Evolutionary conservation across 1,140 invertebrate genomes (phyloP).

Genomic region (Holotrichia oblita): DNA sequence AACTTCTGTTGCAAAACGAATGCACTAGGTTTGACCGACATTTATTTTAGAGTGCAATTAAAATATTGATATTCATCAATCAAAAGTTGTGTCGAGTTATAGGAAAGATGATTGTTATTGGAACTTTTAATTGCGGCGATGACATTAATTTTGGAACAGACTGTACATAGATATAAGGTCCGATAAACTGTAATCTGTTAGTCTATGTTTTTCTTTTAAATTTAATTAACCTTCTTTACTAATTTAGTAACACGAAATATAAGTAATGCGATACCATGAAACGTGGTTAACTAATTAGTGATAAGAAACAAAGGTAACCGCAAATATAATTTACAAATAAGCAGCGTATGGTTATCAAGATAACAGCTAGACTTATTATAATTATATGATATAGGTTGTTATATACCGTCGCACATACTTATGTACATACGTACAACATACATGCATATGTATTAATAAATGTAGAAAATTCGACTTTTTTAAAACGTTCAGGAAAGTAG

Average conservation of each 20-base stretch:
- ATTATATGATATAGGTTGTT: constrained; percentile 16
- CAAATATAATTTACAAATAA: constrained; percentile 10
- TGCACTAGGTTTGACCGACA: too few relatives aligned
- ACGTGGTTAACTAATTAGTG: constrained; percentile 29
- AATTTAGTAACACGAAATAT: neutral
- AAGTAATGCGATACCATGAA: constrained; percentile 15
- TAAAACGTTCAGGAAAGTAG: too few relatives aligned
- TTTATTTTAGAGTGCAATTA: too few relatives aligned
- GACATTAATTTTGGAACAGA: too few relatives aligned
- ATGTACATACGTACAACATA: too few relatives aligned
- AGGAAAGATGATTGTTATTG: too few relatives aligned
- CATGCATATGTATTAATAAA: neutral
- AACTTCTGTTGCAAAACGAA: too few relatives aligned
- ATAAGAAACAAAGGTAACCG: constrained; percentile 32
- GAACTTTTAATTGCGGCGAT: too few relatives aligned
- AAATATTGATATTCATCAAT: too few relatives aligned
- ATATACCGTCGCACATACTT: neutral
- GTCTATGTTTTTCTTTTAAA: neutral
- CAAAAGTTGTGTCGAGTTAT: too few relatives aligned
- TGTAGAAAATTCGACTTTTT: neutral
- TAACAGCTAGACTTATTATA: neutral
- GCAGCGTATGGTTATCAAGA: constrained; percentile 5
- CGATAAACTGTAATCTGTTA: neutral
- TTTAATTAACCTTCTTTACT: constrained; percentile 23
- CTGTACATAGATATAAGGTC: too few relatives aligned